Evolutionary conservation across 2,797 vertebrate species (phyloP), one percentile per base, ranked within the genome.

Genomic region (Macroramphosus scolopax): DNA sequence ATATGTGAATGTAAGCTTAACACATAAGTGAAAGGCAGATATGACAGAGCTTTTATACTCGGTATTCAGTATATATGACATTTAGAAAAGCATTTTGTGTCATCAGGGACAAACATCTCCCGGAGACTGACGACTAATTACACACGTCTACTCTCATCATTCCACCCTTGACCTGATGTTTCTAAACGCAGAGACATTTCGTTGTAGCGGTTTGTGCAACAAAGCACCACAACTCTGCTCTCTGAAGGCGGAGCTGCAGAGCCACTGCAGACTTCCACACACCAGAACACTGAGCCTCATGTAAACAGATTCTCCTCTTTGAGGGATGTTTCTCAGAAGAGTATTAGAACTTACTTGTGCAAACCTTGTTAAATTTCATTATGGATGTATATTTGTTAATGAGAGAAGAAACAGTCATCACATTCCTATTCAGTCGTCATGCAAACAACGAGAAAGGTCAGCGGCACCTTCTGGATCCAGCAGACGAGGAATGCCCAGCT

Each of bases 381-480:
- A 35, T 24, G 2, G 45, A 3, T 33, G 26, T 10, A 44, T 15
- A 49, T 25, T 50, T 48, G 39, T 11, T 55, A 9, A 0, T 29
- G 10, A n/a, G n/a, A n/a, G n/a, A n/a, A n/a, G n/a, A n/a, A n/a
- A n/a, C n/a, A n/a, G n/a, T n/a, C n/a, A n/a, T n/a, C 8, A 5
- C 2, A 30, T 36, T 13, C 32, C 17, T 18, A 51, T 6, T 36
- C 16, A 66, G 29, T 45, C 16, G n/a, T n/a, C n/a, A 49, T 22
- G 17, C 0, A 15, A 36, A 8, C 31, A 47, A 8, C 4, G 58
- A 17, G 1, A 41, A 9, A 34, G 28, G 26, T 62, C 8, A 53
- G 29, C 22, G 17, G 5, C 83, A 97, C 97, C 97, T 95, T 98
- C 95, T n/a, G 96, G 93, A 76, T 99, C 97, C 67, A 99, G 91